A percentile compares a stretch with the other conserved stretches of the same genome.
Evolutionary conservation across 2,113 vertebrate species (phyloP).

Genomic region (Rafetus swinhoei): DNA sequence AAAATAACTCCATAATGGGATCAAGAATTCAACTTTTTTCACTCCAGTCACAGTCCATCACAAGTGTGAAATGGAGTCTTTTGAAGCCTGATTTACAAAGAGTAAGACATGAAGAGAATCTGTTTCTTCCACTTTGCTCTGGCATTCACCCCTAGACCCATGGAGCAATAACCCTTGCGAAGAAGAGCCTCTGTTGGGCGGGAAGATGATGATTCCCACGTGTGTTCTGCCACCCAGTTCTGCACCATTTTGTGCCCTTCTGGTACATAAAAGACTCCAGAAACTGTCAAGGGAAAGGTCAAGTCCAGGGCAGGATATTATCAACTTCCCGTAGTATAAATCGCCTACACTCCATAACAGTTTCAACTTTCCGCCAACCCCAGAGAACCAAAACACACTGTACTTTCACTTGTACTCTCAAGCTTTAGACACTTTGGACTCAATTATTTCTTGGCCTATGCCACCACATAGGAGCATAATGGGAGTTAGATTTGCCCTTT

Average conservation of each 20-base stretch:
- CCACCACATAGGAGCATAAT: no score
- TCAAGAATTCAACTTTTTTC: neutral
- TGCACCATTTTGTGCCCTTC: neutral
- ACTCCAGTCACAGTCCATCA: neutral
- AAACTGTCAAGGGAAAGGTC: no score
- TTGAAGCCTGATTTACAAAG: neutral
- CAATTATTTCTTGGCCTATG: no score
- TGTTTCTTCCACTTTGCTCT: neutral
- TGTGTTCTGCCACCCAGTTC: neutral
- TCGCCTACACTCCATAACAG: no score
- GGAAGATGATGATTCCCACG: neutral
- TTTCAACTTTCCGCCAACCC: no score
- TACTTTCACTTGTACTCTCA: no score
- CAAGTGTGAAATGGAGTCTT: neutral
- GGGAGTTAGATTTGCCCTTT: no score
- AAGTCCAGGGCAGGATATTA: no score
- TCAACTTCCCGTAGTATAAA: no score
- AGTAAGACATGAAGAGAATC: neutral
- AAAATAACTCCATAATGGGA: neutral
- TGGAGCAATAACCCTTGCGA: neutral
- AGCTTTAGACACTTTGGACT: no score
- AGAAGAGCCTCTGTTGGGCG: neutral
- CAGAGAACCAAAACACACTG: no score
- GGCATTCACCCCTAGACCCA: neutral
- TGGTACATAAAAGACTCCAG: no score